Evolutionary conservation across 1,140 invertebrate genomes (phyloP).

Genomic region (Copidosoma floridanum): DNA sequence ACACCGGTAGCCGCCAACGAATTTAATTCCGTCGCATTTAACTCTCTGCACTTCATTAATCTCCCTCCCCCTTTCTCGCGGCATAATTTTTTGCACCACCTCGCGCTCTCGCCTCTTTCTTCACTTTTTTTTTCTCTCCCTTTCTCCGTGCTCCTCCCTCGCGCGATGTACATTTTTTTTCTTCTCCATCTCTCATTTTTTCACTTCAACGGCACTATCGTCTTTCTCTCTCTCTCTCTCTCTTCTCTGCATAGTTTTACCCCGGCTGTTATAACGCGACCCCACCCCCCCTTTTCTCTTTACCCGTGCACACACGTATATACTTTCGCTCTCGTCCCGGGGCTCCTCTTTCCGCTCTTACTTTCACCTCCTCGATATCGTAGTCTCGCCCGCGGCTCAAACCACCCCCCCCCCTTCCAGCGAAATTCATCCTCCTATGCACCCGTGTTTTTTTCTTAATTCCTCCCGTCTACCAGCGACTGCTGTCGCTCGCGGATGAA

Average conservation of each 20-base stretch:
- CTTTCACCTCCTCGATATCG: slow-evolving; percentile 14
- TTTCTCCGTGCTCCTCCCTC: not conserved
- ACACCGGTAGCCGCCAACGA: no score
- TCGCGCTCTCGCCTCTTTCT: not conserved
- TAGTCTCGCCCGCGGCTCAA: not conserved
- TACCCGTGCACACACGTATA: not conserved
- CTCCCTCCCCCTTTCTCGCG: not conserved
- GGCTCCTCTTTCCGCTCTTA: no score
- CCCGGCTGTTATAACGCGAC: no score
- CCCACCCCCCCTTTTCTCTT: not conserved
- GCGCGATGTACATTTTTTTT: not conserved
- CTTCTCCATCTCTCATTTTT: not conserved
- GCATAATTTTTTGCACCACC: not conserved
- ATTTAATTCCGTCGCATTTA: slow-evolving; percentile 7
- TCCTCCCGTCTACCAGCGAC: not conserved
- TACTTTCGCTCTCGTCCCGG: no score
- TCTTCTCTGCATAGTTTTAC: not conserved
- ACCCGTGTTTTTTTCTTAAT: not conserved
- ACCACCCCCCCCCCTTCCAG: slow-evolving; percentile 1
- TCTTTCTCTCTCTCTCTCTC: slow-evolving; percentile 2
- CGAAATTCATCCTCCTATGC: not conserved
- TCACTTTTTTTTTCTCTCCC: not conserved
- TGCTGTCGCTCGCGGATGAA: slow-evolving; percentile 29
- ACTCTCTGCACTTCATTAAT: not conserved
- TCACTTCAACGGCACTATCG: slow-evolving; percentile 1